Conservation (phyloP, 1,140 invertebrate genomes). For the Papilio polytes region DNA sequence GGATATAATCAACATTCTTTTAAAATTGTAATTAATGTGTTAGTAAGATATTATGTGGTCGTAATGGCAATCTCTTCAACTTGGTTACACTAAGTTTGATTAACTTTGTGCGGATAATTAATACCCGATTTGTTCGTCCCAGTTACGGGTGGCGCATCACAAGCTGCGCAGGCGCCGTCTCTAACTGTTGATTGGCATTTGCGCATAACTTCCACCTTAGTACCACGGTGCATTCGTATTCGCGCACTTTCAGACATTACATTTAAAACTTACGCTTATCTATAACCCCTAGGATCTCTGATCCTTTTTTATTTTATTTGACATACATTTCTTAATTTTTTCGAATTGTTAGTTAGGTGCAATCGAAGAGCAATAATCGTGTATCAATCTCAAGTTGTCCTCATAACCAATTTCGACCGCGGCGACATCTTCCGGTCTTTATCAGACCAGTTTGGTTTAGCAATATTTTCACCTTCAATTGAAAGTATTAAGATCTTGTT, state of each 20-base stretch:
- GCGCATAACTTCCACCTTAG: slow-evolving; percentile 60
- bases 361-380: neutral
- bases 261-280: neutral
- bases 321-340: neutral
- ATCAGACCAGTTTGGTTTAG: slow-evolving; percentile 6
- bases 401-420: slow-evolving; percentile 10
- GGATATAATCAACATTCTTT: too few relatives aligned
- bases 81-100: slow-evolving; percentile 64
- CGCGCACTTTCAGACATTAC: neutral
- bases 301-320: neutral
- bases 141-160: slow-evolving; percentile 77
- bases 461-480: slow-evolving; percentile 22
- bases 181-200: slow-evolving; percentile 79
- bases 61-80: slow-evolving; percentile 43
- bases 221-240: slow-evolving; percentile 46
- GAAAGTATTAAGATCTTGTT: neutral
- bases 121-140: slow-evolving; percentile 77
- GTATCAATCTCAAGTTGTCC: neutral
- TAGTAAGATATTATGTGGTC: neutral
- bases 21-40: too few relatives aligned
- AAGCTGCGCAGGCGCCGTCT: slow-evolving; percentile 72
- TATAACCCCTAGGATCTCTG: neutral
- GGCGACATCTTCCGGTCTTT: slow-evolving; percentile 9
- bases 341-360: neutral
- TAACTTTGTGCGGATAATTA: slow-evolving; percentile 76